Percentiles rank a stretch among this genome's conserved stretches.
These are phyloP conservation scores for Lasiommata megera DNA, from an alignment of 2,888 invertebrate species.

Conservation along the genomic window DNA sequence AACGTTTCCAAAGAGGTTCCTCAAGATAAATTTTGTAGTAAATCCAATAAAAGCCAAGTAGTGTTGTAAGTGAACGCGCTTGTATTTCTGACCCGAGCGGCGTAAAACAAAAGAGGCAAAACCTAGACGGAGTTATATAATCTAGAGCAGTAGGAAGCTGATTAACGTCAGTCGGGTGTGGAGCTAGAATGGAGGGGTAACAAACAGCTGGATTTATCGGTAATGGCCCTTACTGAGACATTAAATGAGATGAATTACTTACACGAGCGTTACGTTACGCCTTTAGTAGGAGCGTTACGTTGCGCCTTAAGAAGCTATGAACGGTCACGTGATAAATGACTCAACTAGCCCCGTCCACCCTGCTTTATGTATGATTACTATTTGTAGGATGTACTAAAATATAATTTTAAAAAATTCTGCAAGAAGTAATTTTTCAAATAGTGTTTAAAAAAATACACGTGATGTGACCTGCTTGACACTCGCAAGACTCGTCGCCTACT, in stretches of 20 bases:
- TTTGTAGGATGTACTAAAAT: no score
- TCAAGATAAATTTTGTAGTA: conserved; percentile 27
- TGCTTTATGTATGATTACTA: no score
- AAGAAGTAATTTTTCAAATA: no score
- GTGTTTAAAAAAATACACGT: no score
- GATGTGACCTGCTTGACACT: no score
- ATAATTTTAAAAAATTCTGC: no score
- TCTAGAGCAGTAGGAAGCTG: conserved; percentile 66
- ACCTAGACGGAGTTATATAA: conserved; percentile 52
- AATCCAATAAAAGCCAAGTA: conserved; percentile 54
- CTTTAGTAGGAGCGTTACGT: no score
- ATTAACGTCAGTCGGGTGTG: conserved; percentile 63
- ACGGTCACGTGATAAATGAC: no score
- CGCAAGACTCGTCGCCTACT: no score
- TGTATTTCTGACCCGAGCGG: conserved; percentile 50
- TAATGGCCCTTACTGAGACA: conserved; percentile 64
- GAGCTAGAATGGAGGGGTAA: conserved; percentile 47
- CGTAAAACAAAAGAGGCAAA: conserved; percentile 51
- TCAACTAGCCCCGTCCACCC: no score
- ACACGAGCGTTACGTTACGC: conserved; percentile 41
- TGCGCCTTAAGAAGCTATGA: no score
- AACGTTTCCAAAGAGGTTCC: conserved; percentile 17
- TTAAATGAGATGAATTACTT: conserved; percentile 61
- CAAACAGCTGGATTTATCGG: conserved; percentile 73
- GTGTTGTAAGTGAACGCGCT: conserved; percentile 43